Base-by-base conservation (phyloP, 2,797 vertebrate species). In the Melanogrammus aeglefinus region DNA sequence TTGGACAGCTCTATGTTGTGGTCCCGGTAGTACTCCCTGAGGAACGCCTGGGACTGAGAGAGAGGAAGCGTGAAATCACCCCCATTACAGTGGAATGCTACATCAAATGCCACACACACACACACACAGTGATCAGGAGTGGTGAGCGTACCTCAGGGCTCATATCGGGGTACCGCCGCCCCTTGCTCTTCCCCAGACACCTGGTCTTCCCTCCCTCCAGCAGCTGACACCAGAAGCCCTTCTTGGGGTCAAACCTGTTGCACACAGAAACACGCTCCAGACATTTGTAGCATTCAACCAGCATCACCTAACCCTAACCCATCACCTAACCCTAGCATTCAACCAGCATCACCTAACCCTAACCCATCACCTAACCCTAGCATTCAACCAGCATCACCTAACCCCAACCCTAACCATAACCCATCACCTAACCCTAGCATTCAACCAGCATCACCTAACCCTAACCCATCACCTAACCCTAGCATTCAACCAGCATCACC, bases 141-240 rank as follows among this genome's bases (percentile, higher is more conserved):
- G 39, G 12, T 73, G 38, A n/a, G 0, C 95, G 88, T 93, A 99
- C 98, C 93, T 97, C 96, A 0, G 94, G 91, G 89, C 97, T 95
- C 98, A 99, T 99, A 90, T 99, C 98, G 0, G 98, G 96, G 86
- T 99, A 99, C 83, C 95, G 95, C 85, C 98, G 95, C 76, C 98
- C 98, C 93, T 99, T 99, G 92, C 98, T 99, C 88, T 99, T 99
- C 73, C 98, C 98, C 91, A 99, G 92, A 93, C 98, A 99, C 92
- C 99, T 99, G 0, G 96, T 98, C 90, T 99, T 99, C 29, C 97
- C 97, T 88, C 98, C 97, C 77, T 99, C 98, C 27, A 98, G 92
- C 88, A 99, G 95, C 89, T 99, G 97, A 92, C 98, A 99, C 98
- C 98, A 99, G 92, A 99, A 99, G 80, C 98, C 98, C 90, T 99